Evolutionary conservation across 1,140 invertebrate genomes (phyloP).

Genomic region (Pinna nobilis): DNA sequence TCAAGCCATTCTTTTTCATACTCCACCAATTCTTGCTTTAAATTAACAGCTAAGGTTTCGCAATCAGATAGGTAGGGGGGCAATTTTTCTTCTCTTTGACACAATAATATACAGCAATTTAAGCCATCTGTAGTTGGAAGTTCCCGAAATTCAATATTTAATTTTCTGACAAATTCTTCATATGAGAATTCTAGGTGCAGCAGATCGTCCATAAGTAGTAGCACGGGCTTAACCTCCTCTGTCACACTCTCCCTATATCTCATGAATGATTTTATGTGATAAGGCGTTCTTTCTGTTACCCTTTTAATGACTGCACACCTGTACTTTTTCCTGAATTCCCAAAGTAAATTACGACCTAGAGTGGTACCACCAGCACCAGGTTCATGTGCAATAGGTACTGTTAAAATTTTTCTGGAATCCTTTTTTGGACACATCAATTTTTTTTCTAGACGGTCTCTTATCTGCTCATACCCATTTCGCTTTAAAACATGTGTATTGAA

Average conservation of each 20-base stretch:
- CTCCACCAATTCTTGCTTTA: too few species aligned
- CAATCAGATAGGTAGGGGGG: too few species aligned
- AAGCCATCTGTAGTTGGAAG: neutral
- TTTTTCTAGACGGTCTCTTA: neutral
- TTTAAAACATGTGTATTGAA: slow-evolving; percentile 31
- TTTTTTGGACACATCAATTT: neutral
- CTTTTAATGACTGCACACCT: slow-evolving; percentile 24
- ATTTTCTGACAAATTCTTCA: neutral
- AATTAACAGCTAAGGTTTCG: too few species aligned
- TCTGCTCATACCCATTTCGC: slow-evolving; percentile 13
- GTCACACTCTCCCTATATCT: slow-evolving; percentile 6
- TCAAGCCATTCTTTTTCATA: slow-evolving; percentile 2
- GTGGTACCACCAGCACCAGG: slow-evolving; percentile 38
- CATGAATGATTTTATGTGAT: slow-evolving; percentile 6
- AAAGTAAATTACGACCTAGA: slow-evolving; percentile 12
- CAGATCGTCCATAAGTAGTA: slow-evolving; percentile 32
- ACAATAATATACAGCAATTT: slow-evolving; percentile 28
- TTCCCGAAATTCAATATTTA: slow-evolving; percentile 22
- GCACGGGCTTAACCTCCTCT: slow-evolving; percentile 10
- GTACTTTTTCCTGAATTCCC: slow-evolving; percentile 23
- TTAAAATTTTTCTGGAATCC: slow-evolving; percentile 19
- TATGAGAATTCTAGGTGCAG: slow-evolving; percentile 2
- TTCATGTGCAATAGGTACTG: slow-evolving; percentile 25
- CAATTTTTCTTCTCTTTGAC: slow-evolving; percentile 13
- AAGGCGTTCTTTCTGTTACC: slow-evolving; percentile 16